Percentiles rank a stretch among this genome's conserved stretches.
phyloP scores from a whole-genome alignment of 2,113 vertebrate species.

The Archilochus colubris region DNA sequence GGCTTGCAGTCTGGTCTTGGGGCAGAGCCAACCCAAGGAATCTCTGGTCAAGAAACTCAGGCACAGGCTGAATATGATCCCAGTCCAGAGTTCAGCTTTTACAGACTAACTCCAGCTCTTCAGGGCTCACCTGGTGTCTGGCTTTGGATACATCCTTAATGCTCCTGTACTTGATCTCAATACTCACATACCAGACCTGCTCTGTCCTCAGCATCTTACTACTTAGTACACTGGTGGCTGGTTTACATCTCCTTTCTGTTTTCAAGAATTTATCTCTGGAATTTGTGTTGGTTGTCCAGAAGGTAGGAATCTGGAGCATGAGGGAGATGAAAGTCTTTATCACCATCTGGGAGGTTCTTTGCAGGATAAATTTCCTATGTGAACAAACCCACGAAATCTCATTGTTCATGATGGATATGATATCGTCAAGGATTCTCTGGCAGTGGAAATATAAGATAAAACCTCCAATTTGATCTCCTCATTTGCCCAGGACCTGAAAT shows the following conservation, averaged over 20 bases:
- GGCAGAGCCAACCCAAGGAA: rapidly evolving
- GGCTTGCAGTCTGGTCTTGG: neutral
- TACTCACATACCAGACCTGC: neutral
- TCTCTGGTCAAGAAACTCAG: neutral
- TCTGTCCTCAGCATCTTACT: neutral
- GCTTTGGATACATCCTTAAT: neutral
- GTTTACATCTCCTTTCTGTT: neutral
- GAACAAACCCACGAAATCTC: neutral
- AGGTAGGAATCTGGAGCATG: neutral
- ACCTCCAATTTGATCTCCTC: neutral
- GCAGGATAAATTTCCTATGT: neutral
- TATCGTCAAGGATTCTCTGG: neutral
- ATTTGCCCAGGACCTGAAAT: neutral
- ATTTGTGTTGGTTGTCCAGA: neutral
- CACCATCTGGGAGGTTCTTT: neutral
- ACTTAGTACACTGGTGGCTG: neutral
- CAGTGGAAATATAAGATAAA: neutral
- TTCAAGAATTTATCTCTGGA: neutral
- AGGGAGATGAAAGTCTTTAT: neutral
- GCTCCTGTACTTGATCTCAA: neutral
- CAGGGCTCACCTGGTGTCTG: neutral
- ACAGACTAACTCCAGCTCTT: neutral
- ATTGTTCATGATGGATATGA: neutral
- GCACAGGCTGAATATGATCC: neutral
- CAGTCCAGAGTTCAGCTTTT: neutral